Percentiles rank a stretch among this genome's conserved stretches.
Evolutionary conservation across 1,140 invertebrate species (phyloP).

Genomic region (Mamestra configurata): DNA sequence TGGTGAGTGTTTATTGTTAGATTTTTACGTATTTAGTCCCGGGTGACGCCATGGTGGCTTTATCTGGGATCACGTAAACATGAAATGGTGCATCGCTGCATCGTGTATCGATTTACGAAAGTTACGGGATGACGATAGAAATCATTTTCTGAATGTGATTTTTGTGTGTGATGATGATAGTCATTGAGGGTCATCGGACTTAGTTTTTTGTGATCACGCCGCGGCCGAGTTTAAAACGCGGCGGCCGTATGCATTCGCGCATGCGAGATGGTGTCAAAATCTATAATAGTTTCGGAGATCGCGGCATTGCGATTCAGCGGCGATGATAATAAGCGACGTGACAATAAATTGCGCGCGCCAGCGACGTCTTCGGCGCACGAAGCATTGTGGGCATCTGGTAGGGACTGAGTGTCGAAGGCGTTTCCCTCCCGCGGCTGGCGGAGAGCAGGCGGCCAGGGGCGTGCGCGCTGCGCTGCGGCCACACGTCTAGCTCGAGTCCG

Average conservation of each 20-base stretch:
- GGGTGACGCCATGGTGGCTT: slow-evolving; percentile 89
- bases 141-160: slow-evolving; percentile 62
- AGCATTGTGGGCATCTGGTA: slow-evolving; percentile 80
- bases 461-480: slow-evolving; percentile 80
- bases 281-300: slow-evolving; percentile 85
- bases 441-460: slow-evolving; percentile 78
- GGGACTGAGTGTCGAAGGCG: slow-evolving; percentile 74
- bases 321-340: slow-evolving; percentile 68
- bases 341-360: slow-evolving; percentile 68
- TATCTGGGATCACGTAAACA: slow-evolving; percentile 89
- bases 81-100: slow-evolving; percentile 88
- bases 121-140: slow-evolving; percentile 67
- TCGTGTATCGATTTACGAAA: slow-evolving; percentile 85
- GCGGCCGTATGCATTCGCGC: slow-evolving; percentile 87
- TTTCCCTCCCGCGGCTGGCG: slow-evolving; percentile 78
- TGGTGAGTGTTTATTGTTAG: slow-evolving; percentile 87
- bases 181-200: slow-evolving; percentile 79
- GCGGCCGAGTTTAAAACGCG: slow-evolving; percentile 86
- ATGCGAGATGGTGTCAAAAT: slow-evolving; percentile 88
- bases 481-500: slow-evolving; percentile 73
- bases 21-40: slow-evolving; percentile 87
- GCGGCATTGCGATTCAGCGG: slow-evolving; percentile 72
- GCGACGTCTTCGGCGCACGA: slow-evolving; percentile 67
- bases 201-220: slow-evolving; percentile 82
- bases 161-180: slow-evolving; percentile 66